Evolutionary conservation across 2,113 vertebrate genomes (phyloP), one percentile per base, ranked within the genome.

Genomic region (Microtus ochrogaster): DNA sequence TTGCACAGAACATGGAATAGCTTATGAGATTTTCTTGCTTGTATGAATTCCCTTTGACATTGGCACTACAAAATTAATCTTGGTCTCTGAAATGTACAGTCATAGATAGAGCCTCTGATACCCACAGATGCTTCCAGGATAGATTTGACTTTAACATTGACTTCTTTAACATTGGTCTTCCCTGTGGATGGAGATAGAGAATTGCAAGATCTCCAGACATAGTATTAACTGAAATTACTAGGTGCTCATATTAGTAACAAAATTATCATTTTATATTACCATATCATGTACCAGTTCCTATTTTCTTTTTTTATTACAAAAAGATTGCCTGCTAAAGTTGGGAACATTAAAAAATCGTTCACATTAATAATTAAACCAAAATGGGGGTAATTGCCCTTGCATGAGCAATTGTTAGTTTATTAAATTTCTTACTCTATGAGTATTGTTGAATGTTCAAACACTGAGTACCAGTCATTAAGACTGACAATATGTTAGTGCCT

Each of bases 351-450:
- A 91, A 93, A 94, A 92, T 1, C 13, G 70, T 39, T 68, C 84
- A 92, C 82, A 91, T 95, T 94, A 96, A 96, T 97, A 97, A 97
- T 95, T 96, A 97, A 96, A 94, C 90, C 73, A 91, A 97, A 98
- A 96, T 92, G 83, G 83, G 94, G 90, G 87, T 94, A 97, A 95
- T 97, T 93, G 95, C 83, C 82, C 93, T 97, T 92, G 78, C 91
- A 90, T 95, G 96, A 97, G 93, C 96, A 96, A 92, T 96, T 92
- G 89, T 83, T 84, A 58, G 83, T 92, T 97, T 97, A 97, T 96
- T 95, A 96, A 96, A 90, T 84, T 79, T 93, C 91, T 96, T 91
- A 72, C 55, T 96, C 94, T 94, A 74, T 26, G 91, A 94, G 89
- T 83, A 78, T 87, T 89, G 86, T 88, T 97, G 77, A 44, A 65